These are phyloP conservation scores for Pachydiplax longipennis DNA, from an alignment of 2,888 invertebrate species.

Conservation along the genomic window DNA sequence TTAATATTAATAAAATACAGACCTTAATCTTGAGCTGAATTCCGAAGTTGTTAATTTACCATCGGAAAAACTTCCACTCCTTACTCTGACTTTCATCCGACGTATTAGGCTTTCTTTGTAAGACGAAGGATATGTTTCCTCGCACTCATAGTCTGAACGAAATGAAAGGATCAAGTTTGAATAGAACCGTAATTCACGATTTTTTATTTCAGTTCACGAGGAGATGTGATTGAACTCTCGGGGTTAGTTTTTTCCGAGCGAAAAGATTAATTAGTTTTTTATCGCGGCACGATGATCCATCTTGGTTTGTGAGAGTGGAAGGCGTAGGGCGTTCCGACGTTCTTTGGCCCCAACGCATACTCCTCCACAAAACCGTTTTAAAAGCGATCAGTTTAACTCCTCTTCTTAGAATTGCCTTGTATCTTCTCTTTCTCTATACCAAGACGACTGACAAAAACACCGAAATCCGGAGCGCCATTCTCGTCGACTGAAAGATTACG, in stretches of 20 bases:
- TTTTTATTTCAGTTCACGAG: not conserved
- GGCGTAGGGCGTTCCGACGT: not conserved
- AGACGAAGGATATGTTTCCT: too few species aligned
- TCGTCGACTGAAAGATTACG: not conserved
- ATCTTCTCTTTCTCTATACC: not conserved
- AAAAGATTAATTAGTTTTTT: slow-evolving; percentile 41
- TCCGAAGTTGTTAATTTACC: too few species aligned
- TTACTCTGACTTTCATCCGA: too few species aligned
- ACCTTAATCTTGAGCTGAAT: too few species aligned
- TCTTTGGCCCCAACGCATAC: not conserved
- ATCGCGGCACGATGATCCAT: slow-evolving; percentile 38
- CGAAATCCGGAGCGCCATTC: not conserved
- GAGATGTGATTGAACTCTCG: slow-evolving; percentile 19
- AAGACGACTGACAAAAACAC: not conserved
- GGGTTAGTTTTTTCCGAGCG: slow-evolving; percentile 2
- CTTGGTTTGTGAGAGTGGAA: not conserved
- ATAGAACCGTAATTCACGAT: not conserved
- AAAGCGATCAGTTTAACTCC: slow-evolving; percentile 14
- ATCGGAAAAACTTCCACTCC: too few species aligned
- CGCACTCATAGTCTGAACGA: too few species aligned
- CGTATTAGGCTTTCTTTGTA: too few species aligned
- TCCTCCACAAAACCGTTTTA: not conserved
- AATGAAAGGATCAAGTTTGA: not conserved
- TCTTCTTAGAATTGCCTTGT: not conserved
- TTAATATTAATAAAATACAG: too few species aligned